Conservation (phyloP, 2,113 vertebrate species). For the Nycticebus coucang region DNA sequence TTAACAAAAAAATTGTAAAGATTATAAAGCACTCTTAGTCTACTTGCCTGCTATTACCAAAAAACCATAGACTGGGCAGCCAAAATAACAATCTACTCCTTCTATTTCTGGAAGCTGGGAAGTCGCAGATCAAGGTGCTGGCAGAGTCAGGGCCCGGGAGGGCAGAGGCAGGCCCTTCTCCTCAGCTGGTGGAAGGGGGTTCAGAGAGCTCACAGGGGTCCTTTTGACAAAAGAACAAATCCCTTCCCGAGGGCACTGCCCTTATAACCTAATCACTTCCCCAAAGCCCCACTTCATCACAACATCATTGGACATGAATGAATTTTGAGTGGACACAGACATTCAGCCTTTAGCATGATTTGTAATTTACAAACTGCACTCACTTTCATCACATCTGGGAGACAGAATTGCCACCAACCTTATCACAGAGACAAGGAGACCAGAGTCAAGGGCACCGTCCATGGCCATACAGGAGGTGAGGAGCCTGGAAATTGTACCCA, state of each 20-base stretch:
- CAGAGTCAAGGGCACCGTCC: not conserved
- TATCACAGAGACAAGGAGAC: not conserved
- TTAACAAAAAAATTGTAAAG: constrained; percentile 6
- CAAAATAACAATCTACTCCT: not conserved
- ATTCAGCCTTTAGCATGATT: not conserved
- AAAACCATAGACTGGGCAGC: too few relatives aligned
- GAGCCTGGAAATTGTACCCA: not conserved
- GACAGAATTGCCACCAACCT: not conserved
- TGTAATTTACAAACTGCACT: not conserved
- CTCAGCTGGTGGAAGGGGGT: not conserved
- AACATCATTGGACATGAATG: too few relatives aligned
- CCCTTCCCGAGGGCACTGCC: not conserved
- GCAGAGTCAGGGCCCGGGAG: not conserved
- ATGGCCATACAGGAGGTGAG: not conserved
- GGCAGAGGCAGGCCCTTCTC: too few relatives aligned
- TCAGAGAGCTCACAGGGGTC: not conserved
- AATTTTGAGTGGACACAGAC: not conserved
- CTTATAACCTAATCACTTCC: not conserved
- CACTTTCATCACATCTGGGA: not conserved
- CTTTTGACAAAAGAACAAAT: not conserved
- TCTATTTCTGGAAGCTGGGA: too few relatives aligned
- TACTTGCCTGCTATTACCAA: not conserved
- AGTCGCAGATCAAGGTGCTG: not conserved
- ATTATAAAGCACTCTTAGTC: not conserved
- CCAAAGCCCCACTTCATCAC: not conserved